These are phyloP conservation scores for Porites lobata DNA, from an alignment of 92 coral and sea anemone species.

Conservation along the genomic window DNA sequence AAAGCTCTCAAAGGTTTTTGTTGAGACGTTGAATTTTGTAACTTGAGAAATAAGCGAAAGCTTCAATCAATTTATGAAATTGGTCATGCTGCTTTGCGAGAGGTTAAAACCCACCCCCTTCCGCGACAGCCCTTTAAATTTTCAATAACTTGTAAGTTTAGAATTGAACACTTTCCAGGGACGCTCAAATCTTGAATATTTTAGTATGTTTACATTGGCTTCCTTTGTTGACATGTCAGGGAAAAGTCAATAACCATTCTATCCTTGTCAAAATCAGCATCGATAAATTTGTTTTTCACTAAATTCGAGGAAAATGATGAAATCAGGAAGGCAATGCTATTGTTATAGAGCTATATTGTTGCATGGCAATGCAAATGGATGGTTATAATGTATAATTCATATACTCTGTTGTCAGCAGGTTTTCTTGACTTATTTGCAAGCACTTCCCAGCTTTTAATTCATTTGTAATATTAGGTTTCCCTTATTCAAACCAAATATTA, in stretches of 20 bases:
- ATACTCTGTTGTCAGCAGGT: no score
- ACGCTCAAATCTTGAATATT: conserved; percentile 84
- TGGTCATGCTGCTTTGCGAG: neutral
- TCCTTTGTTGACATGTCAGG: conserved; percentile 52
- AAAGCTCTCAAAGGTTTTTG: neutral
- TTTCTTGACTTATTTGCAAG: no score
- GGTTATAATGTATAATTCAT: no score
- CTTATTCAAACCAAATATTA: neutral
- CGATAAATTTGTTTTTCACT: conserved; percentile 27
- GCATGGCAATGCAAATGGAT: no score
- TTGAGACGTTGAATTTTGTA: neutral
- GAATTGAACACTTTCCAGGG: conserved; percentile 16
- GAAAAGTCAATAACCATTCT: conserved; percentile 5
- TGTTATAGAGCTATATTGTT: no score
- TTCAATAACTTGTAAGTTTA: conserved; percentile 25
- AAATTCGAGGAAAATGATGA: conserved; percentile 1
- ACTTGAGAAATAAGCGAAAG: conserved; percentile 3
- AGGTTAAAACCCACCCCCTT: conserved; percentile 3
- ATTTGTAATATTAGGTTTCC: no score
- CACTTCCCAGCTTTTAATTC: no score
- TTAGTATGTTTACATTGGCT: conserved; percentile 48
- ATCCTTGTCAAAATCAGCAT: conserved; percentile 21
- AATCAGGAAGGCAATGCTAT: neutral
- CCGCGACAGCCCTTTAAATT: conserved; percentile 17
- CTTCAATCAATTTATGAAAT: neutral